Evolutionary conservation across 2,888 invertebrate species (phyloP).

Genomic region (Plutella xylostella): DNA sequence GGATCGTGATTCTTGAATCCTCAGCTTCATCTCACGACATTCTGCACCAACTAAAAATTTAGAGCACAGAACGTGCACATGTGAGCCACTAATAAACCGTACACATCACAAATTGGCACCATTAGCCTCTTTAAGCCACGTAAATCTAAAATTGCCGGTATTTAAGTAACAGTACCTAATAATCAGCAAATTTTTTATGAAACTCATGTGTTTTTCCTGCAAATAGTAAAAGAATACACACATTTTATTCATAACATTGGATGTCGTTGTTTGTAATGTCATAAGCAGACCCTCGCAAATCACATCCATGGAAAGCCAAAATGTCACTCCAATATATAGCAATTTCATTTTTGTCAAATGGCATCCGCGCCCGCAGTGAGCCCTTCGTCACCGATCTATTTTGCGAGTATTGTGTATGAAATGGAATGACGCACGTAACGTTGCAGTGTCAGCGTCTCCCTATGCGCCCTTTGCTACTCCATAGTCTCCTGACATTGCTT

Average conservation of each 20-base stretch:
- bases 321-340: constrained; percentile 49
- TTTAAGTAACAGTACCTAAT: too few relatives aligned
- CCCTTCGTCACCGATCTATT: constrained; percentile 63
- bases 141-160: constrained; percentile 34
- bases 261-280: constrained; percentile 1
- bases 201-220: background rate
- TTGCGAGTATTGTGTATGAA: constrained; percentile 62
- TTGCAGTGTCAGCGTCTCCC: constrained; percentile 60
- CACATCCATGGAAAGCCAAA: constrained; percentile 41
- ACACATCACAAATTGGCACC: constrained; percentile 41
- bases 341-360: constrained; percentile 65
- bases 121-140: constrained; percentile 36
- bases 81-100: constrained; percentile 19
- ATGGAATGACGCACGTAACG: constrained; percentile 52
- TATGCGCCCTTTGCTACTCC: too few relatives aligned
- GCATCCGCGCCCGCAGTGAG: constrained; percentile 34
- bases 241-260: background rate
- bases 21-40: constrained; percentile 49
- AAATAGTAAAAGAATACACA: too few relatives aligned
- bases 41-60: constrained; percentile 39
- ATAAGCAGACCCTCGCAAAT: constrained; percentile 28
- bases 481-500: too few relatives aligned
- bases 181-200: background rate
- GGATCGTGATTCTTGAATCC: constrained; percentile 45
- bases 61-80: constrained; percentile 34